Percentiles rank a stretch among this genome's conserved stretches.
Conservation (phyloP, 2,888 invertebrate genomes). For the Xanthorhoe spadicearia region DNA sequence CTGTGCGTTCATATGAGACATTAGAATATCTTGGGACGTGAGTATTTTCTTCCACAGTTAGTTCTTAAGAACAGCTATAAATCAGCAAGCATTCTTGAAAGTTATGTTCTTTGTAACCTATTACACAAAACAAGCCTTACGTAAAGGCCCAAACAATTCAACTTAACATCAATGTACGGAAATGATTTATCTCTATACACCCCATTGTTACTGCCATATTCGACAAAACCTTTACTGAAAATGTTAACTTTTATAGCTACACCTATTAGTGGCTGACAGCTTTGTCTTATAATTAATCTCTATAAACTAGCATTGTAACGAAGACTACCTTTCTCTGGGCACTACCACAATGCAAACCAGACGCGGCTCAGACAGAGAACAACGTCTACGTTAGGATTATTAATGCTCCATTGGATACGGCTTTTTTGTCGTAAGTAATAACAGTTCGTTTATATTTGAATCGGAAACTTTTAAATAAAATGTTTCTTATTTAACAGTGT, state of each 20-base stretch:
- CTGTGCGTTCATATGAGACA: neutral
- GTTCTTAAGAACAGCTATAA: slow-evolving; percentile 19
- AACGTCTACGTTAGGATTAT: slow-evolving; percentile 44
- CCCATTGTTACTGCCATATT: slow-evolving; percentile 31
- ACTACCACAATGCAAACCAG: slow-evolving; percentile 44
- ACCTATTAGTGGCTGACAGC: slow-evolving; percentile 1
- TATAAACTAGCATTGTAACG: slow-evolving; percentile 10
- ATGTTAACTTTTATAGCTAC: slow-evolving; percentile 20
- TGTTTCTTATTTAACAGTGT: neutral
- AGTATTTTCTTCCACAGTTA: neutral
- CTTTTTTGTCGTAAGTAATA: slow-evolving; percentile 25
- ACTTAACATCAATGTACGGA: slow-evolving; percentile 38
- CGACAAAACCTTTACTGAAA: slow-evolving; percentile 28
- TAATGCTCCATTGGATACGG: slow-evolving; percentile 44
- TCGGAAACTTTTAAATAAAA: neutral
- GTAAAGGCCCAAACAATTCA: slow-evolving; percentile 31
- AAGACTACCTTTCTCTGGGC: slow-evolving; percentile 25
- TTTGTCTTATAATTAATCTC: neutral
- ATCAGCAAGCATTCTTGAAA: slow-evolving; percentile 16
- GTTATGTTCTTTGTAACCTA: slow-evolving; percentile 21
- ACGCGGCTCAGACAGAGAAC: slow-evolving; percentile 51
- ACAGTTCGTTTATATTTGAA: slow-evolving; percentile 14
- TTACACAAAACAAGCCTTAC: slow-evolving; percentile 29
- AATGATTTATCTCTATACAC: slow-evolving; percentile 36
- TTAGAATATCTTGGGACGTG: neutral